Base-by-base conservation (phyloP, 2,888 invertebrate genomes). In the Notodonta ziczac region DNA sequence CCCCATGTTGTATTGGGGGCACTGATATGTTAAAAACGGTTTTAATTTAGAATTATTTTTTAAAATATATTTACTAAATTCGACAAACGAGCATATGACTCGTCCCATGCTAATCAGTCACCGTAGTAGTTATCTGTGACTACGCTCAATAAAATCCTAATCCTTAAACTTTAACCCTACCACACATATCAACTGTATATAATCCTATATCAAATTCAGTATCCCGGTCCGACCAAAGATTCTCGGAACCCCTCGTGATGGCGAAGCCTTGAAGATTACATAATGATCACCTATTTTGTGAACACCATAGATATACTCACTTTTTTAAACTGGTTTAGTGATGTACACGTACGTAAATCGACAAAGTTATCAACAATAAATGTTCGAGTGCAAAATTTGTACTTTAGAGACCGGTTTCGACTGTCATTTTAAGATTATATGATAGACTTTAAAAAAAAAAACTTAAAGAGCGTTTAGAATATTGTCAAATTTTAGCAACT, bases 261-360 rank as follows among this genome's bases (percentile, higher is more conserved):
- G 59, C 59, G 35, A 63, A 62, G 68, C 68, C 63, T 64, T 69
- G 82, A 83, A 87, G 86, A 91, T 91, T 90, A 84, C 87, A 88
- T 91, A 91, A 91, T 90, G 89, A 89, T 85, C 83, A 81, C 86
- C 82, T 88, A 87, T 88, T 86, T 87, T 78, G 83, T 83, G 84
- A 81, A 85, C 81, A 81, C 76, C 82, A 73, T 73, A 74, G 72
- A 77, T 78, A 82, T 81, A 77, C 78, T 77, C 70, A 75, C 74
- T 77, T 77, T 73, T 68, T 66, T 64, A 65, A 61, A 75, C 76
- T 78, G 70, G 80, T 59, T 57, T 69, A 76, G 73, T 53, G 75
- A 70, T 61, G 76, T 0, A 51, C 1, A 24, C 10, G 0, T 3
- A 2, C 4, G 6, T n/a, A 12, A 46, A 57, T 60, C 52, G 60